Evolutionary conservation across 1,140 invertebrate species (phyloP), one percentile per base, ranked within the genome.

Genomic region (Notospermus geniculatus): DNA sequence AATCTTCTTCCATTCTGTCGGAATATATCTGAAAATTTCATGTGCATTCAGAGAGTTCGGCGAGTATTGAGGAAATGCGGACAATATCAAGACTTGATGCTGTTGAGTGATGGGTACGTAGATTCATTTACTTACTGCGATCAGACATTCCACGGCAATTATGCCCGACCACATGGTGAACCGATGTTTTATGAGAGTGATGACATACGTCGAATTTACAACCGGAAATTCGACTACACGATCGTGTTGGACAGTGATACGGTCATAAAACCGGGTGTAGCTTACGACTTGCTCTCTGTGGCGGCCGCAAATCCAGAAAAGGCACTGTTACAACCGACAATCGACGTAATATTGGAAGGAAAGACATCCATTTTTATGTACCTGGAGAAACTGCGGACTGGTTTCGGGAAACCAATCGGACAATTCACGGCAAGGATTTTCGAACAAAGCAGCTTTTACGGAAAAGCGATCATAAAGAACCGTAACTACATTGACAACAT

Each of bases 201-300:
- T 50, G 65, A 67, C 54, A 62, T 64, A 11, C 52, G 58, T 4
- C 63, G 64, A 57, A 64, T 67, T 25, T 55, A 60, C 23, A 62
- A 60, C 54, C 50, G 62, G n/a, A 67, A 67, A n/a, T 67, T 67
- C 57, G 65, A 67, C 45, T 67, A 60, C 25, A 67, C 65, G 15
- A 27, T 67, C 5, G 65, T 67, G 5, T 32, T 63, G 15, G 62
- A 67, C 52, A 62, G 60, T 9, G 65, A 67, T 41, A 67, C 65
- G 2, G 62, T 59, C 1, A 27, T 67, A 15, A 57, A 61, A 15
- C n/a, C 43, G 7, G 65, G 65, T 23, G 45, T 43, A 25, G 55
- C 64, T 9, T 64, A 43, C 46, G 59, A 60, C n/a, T 27, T 67
- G 5, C 28, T 67, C 15, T 46, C 58, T n/a, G 57, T 67, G 28